phyloP scores from a whole-genome alignment of 2,113 vertebrate genomes.

The Baryphthengus martii region DNA sequence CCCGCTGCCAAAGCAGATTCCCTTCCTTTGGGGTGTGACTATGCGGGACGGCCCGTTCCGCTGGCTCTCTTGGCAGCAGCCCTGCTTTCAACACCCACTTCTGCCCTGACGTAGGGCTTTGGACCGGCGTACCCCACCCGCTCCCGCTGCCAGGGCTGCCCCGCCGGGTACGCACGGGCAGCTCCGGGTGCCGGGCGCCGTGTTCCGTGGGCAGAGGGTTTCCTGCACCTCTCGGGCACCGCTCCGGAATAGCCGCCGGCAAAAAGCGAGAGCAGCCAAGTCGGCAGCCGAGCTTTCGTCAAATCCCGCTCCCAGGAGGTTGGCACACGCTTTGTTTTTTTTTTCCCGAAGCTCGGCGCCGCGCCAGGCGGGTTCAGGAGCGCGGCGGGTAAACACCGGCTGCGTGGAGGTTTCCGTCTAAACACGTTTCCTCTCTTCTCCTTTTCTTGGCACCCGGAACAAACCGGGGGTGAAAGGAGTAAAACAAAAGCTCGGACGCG shows the following conservation, averaged over 20 bases:
- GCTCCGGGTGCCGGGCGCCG: accelerated
- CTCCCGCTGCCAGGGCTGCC: accelerated
- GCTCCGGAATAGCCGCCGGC: neutral
- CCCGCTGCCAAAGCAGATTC: neutral
- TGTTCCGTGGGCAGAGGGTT: accelerated
- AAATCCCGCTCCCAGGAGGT: neutral
- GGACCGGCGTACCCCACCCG: accelerated
- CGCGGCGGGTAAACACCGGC: neutral
- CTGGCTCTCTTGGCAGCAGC: neutral
- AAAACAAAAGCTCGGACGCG: accelerated
- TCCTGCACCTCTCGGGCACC: neutral
- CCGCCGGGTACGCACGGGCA: accelerated
- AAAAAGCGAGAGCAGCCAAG: neutral
- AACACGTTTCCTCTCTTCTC: neutral
- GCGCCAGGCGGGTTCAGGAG: neutral
- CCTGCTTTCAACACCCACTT: neutral
- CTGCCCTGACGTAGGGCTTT: accelerated
- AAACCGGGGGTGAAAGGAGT: neutral
- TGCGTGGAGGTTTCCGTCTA: accelerated
- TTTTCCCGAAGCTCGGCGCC: accelerated
- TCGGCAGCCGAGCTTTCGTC: neutral
- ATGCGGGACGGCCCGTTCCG: neutral
- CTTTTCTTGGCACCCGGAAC: neutral
- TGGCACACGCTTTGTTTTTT: neutral
- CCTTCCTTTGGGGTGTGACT: neutral